Base-by-base conservation (phyloP, 2,113 vertebrate genomes). In the Erpornis zantholeuca region DNA sequence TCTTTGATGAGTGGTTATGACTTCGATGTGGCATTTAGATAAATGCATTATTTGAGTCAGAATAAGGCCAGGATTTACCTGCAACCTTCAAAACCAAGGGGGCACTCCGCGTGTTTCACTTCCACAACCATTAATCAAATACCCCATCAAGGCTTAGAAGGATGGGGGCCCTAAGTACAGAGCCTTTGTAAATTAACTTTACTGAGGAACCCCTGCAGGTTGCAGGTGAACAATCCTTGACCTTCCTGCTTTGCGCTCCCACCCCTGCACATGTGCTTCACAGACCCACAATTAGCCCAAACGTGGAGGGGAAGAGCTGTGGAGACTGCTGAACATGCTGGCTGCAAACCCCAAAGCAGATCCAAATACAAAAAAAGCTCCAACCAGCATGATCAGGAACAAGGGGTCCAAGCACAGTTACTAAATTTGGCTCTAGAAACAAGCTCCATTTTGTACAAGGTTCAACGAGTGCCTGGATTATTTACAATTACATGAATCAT, bases 171-270 rank as follows among this genome's bases (percentile, higher is more conserved):
- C 44, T n/a, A 50, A 53, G 60, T 60, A 85, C 13, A 81, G 75
- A 69, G 44, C 38, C 38, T 92, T 87, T 90, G 90, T 87, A 92
- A 88, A 96, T 94, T 93, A 92, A 88, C 90, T 93, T 92, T 86
- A 90, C 65, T 73, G 63, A 92, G 82, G 86, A 93, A 73, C 69
- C 75, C 82, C 90, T 12, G 3, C 71, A 90, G 85, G 68, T 75
- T 90, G 68, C 71, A 95, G 82, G 72, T 86, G 76, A 94, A 75
- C 50, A 94, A 65, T 70, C 64, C 76, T 92, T 95, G 95, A 95
- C 92, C 94, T 96, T 95, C 54, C 63, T 70, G 68, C 72, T 90
- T 82, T 91, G 71, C 1, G 0, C 12, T 88, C 71, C 90, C 79
- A 65, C 79, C 60, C 86, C 88, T 27, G 44, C 60, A 93, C 68